phyloP scores from a whole-genome alignment of 2,113 vertebrate species.

The Tetrax tetrax region DNA sequence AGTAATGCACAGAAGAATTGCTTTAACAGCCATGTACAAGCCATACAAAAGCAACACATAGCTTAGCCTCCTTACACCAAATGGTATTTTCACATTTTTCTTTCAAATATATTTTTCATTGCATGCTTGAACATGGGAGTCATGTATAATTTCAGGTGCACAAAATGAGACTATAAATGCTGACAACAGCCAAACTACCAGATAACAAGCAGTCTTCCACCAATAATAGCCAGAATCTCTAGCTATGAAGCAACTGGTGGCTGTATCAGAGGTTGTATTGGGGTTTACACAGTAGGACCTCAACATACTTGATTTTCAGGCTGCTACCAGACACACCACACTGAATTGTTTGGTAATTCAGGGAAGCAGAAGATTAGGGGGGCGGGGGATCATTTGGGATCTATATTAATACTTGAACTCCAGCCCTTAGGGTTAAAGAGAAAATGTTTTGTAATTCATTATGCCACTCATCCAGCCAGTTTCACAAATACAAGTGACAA shows the following conservation, averaged over 20 bases:
- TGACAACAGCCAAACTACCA: neutral
- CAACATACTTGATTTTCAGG: neutral
- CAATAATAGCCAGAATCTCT: neutral
- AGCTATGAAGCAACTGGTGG: neutral
- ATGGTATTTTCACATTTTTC: neutral
- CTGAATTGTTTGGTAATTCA: neutral
- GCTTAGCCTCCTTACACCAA: neutral
- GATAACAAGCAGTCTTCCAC: neutral
- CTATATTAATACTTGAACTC: neutral
- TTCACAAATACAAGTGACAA: neutral
- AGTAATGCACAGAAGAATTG: neutral
- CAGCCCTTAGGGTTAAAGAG: neutral
- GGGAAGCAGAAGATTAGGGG: neutral
- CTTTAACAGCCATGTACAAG: neutral
- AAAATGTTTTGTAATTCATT: neutral
- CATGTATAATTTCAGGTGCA: neutral
- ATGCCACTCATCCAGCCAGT: neutral
- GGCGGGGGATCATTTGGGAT: neutral
- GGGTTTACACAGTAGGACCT: neutral
- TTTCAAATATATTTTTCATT: neutral
- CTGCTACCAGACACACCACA: neutral
- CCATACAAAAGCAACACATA: neutral
- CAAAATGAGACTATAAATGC: neutral
- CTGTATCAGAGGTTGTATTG: neutral
- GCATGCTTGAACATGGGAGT: neutral